Conservation (phyloP, 2,888 invertebrate genomes). For the Trachelus stipa region DNA sequence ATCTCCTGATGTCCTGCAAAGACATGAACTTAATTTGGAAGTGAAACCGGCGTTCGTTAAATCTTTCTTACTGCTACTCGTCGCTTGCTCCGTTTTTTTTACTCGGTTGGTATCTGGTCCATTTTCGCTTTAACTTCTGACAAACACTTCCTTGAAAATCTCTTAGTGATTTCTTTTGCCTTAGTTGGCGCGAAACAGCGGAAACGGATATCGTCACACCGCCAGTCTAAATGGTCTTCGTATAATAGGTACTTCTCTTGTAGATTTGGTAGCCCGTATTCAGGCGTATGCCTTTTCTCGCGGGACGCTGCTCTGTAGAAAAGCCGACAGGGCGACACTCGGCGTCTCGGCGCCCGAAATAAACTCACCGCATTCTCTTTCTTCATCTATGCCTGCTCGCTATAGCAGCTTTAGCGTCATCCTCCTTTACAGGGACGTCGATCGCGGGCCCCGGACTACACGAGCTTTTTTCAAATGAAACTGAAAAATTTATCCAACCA, state of each 20-base stretch:
- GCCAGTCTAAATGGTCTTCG: neutral
- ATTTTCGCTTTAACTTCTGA: neutral
- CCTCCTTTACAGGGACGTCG: conserved; percentile 21
- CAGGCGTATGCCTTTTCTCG: neutral
- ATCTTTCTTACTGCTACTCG: neutral
- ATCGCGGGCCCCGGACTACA: neutral
- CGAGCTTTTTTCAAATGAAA: neutral
- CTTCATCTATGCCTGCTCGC: conserved; percentile 30
- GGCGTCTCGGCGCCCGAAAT: conserved; percentile 55
- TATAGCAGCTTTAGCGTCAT: conserved; percentile 25
- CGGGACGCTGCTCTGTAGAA: conserved; percentile 15
- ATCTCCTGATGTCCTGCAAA: neutral
- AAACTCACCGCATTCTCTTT: conserved; percentile 53
- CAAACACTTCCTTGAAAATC: neutral
- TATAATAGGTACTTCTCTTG: neutral
- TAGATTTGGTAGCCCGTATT: neutral
- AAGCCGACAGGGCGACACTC: conserved; percentile 42
- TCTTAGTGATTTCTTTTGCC: neutral
- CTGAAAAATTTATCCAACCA: neutral
- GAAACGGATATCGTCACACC: neutral
- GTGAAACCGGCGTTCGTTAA: neutral
- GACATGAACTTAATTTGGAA: neutral
- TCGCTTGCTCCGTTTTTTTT: neutral
- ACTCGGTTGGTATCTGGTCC: neutral
- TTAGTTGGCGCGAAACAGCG: neutral